phyloP scores from a whole-genome alignment of 2,888 invertebrate species.

The Reticulitermes lucifugus region DNA sequence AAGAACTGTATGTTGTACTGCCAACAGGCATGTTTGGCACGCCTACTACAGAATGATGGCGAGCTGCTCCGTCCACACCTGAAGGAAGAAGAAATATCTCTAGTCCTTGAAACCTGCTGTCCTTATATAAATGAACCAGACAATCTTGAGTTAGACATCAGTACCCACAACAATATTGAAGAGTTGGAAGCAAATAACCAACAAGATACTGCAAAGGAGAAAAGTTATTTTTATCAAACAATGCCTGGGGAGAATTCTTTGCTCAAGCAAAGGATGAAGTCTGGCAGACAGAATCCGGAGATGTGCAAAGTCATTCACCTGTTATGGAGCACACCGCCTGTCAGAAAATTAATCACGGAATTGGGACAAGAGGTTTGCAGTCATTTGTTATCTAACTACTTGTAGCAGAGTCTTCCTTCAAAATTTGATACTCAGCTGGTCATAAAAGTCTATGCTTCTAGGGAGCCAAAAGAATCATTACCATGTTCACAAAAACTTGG shows the following conservation, averaged over 20 bases:
- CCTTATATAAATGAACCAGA: constrained; percentile 1
- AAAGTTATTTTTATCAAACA: neutral
- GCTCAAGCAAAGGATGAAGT: neutral
- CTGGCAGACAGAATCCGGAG: neutral
- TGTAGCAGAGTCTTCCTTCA: too few relatives aligned
- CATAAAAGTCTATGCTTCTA: too few relatives aligned
- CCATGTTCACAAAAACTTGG: too few relatives aligned
- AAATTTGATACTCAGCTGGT: too few relatives aligned
- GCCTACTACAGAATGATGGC: neutral
- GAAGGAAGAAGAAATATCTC: neutral
- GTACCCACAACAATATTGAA: neutral
- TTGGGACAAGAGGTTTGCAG: neutral
- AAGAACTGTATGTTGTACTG: too few relatives aligned
- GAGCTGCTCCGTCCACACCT: neutral
- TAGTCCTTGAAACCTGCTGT: constrained; percentile 9
- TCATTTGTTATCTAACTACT: too few relatives aligned
- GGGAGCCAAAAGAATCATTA: too few relatives aligned
- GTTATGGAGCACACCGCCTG: neutral
- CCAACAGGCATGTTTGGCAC: neutral
- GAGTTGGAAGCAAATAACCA: neutral
- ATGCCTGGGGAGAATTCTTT: neutral
- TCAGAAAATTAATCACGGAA: neutral
- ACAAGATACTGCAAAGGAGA: neutral
- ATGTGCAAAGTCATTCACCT: neutral
- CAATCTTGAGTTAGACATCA: neutral